Conservation (phyloP, 2,113 vertebrate genomes). For the Synchiropus splendidus region DNA sequence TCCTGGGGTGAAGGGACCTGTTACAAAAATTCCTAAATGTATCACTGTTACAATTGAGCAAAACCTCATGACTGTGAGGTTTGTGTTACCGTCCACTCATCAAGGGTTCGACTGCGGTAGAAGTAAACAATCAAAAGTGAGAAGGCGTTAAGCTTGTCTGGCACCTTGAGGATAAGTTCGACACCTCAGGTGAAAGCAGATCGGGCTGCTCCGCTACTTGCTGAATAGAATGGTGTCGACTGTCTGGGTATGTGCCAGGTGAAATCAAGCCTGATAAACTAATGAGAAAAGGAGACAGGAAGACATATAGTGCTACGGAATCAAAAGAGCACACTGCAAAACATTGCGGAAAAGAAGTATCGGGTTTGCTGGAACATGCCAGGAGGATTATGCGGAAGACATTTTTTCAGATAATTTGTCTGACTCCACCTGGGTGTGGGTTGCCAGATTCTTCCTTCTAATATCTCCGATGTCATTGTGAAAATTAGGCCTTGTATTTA, state of each 20-base stretch:
- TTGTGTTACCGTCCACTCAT: too few species aligned
- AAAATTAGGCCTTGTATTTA: constrained; percentile 48
- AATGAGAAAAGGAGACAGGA: constrained; percentile 34
- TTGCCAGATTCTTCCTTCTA: constrained; percentile 53
- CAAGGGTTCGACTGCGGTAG: too few species aligned
- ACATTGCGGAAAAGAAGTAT: constrained; percentile 37
- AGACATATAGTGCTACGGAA: constrained; percentile 19
- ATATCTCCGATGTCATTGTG: constrained; percentile 49
- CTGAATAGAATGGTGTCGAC: constrained; percentile 52
- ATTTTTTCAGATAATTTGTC: constrained; percentile 63
- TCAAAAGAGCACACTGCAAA: constrained; percentile 13
- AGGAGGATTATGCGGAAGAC: constrained; percentile 30
- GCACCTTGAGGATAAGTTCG: constrained; percentile 56
- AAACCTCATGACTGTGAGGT: too few species aligned
- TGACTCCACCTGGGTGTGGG: constrained; percentile 29
- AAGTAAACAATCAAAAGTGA: too few species aligned
- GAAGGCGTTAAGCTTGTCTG: constrained; percentile 59
- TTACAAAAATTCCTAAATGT: too few species aligned
- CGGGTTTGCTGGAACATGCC: constrained; percentile 42
- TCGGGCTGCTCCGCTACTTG: constrained; percentile 46
- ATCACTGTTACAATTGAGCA: too few species aligned
- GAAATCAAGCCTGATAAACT: constrained; percentile 24
- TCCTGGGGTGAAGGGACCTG: too few species aligned
- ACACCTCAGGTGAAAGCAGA: constrained; percentile 62
- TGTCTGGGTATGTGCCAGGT: constrained; percentile 42